Evolutionary conservation across 2,113 vertebrate species (phyloP).

Genomic region (Echinops telfairi): DNA sequence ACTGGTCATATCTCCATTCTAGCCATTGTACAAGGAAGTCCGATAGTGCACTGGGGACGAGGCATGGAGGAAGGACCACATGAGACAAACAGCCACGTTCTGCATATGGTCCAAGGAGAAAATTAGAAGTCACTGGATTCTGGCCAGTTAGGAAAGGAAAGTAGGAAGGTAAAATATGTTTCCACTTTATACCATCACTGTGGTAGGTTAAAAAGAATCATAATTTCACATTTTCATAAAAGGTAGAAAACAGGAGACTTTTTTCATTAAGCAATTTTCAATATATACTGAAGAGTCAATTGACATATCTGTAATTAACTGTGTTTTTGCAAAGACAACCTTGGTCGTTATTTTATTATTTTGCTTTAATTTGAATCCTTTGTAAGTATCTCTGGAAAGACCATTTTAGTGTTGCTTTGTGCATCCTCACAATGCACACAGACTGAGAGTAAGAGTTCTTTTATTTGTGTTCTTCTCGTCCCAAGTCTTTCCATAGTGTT

Average conservation of each 20-base stretch:
- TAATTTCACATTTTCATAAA: not conserved
- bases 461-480: not conserved
- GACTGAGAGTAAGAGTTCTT: not conserved
- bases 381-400: too few relatives aligned
- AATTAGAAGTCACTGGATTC: not conserved
- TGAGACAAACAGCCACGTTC: not conserved
- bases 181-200: not conserved
- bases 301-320: not conserved
- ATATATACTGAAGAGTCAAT: not conserved
- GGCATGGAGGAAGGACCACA: not conserved
- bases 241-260: not conserved
- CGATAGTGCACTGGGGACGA: not conserved
- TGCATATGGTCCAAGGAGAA: conserved; percentile 1
- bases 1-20: not conserved
- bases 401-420: not conserved
- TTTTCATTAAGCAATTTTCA: not conserved
- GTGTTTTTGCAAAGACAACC: not conserved
- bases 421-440: not conserved
- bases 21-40: not conserved
- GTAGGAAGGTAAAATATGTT: not conserved
- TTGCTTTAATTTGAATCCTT: not conserved
- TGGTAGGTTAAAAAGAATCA: not conserved
- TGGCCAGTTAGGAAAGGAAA: not conserved
- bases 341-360: not conserved
- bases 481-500: not conserved